Evolutionary conservation across 64 coral and sea anemone genomes (phyloP).

Genomic region (Acropora tenuis): DNA sequence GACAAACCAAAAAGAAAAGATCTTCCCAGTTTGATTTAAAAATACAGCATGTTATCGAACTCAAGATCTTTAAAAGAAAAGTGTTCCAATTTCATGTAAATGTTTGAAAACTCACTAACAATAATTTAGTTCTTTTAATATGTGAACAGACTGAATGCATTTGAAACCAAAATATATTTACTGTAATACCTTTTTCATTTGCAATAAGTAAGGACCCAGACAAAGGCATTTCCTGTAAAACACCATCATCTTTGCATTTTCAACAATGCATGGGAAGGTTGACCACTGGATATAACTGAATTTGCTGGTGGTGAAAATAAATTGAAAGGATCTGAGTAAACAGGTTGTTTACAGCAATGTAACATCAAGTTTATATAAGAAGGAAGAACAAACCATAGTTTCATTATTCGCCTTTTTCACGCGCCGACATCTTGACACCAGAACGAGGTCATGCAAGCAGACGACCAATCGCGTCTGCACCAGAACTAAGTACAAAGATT

Average conservation of each 20-base stretch:
- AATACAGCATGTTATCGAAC: slow-evolving; percentile 17
- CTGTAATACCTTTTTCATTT: slow-evolving; percentile 49
- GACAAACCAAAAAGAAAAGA: neutral
- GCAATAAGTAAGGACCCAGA: slow-evolving; percentile 14
- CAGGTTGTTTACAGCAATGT: too few relatives aligned
- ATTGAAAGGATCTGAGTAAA: neutral
- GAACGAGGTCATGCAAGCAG: too few relatives aligned
- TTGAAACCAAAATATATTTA: too few relatives aligned
- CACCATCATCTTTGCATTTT: slow-evolving; percentile 20
- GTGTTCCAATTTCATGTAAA: slow-evolving; percentile 7
- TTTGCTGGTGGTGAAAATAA: neutral
- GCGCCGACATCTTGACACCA: too few relatives aligned
- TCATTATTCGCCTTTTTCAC: too few relatives aligned
- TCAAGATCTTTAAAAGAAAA: neutral
- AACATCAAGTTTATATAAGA: too few relatives aligned
- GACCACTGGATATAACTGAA: slow-evolving; percentile 23
- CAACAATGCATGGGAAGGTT: slow-evolving; percentile 13
- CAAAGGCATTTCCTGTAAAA: neutral
- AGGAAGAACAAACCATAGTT: too few relatives aligned
- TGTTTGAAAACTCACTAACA: neutral
- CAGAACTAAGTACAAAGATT: too few relatives aligned
- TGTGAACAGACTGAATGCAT: too few relatives aligned
- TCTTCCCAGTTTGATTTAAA: neutral
- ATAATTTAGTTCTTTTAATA: slow-evolving; percentile 9
- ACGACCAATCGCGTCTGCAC: too few relatives aligned